Evolutionary conservation across 2,797 vertebrate species (phyloP).

Genomic region (Schizopygopsis pylzovi): DNA sequence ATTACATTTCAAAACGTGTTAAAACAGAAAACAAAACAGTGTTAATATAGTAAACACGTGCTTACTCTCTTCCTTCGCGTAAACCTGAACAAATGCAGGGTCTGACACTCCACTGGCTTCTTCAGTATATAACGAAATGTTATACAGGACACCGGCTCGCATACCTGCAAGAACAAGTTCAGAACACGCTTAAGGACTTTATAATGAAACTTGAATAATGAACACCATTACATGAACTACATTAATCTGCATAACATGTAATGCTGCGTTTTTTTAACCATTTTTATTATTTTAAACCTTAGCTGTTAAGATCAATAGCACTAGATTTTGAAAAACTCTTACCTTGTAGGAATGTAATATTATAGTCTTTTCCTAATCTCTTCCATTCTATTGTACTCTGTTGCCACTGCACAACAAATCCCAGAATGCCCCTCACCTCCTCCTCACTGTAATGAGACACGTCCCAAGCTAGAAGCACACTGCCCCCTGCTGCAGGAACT

Average conservation of each 20-base stretch:
- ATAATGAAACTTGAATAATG: not conserved
- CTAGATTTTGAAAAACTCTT: not conserved
- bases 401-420: slow-evolving; percentile 81
- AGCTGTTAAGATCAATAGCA: not conserved
- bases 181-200: not conserved
- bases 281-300: not conserved
- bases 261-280: not conserved
- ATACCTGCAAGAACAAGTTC: slow-evolving; percentile 69
- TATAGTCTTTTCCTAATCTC: slow-evolving; percentile 63
- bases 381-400: slow-evolving; percentile 73
- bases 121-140: slow-evolving; percentile 76
- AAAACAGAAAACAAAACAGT: not conserved
- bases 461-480: slow-evolving; percentile 66
- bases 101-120: slow-evolving; percentile 74
- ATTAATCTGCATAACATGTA: not conserved
- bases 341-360: slow-evolving; percentile 75
- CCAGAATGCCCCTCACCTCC: slow-evolving; percentile 35
- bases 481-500: slow-evolving; percentile 53
- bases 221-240: not conserved
- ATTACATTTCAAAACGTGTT: accelerated
- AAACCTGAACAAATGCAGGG: slow-evolving; percentile 67
- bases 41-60: slow-evolving; percentile 19
- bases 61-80: slow-evolving; percentile 77
- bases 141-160: slow-evolving; percentile 69
- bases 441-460: slow-evolving; percentile 26